phyloP scores from a whole-genome alignment of 2,113 vertebrate genomes.

The Alaudala cheleensis region DNA sequence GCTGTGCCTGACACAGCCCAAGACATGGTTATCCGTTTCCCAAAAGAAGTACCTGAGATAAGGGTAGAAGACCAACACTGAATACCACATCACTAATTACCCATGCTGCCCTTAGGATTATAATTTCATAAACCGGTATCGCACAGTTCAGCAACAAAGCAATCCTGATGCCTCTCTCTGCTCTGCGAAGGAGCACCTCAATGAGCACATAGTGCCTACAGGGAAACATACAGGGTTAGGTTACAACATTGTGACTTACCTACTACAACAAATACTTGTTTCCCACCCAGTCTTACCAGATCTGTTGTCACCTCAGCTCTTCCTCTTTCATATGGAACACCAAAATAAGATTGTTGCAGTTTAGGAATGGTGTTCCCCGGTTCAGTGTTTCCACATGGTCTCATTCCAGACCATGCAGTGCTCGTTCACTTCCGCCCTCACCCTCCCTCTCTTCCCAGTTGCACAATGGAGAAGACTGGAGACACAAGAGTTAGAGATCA shows the following conservation, averaged over 20 bases:
- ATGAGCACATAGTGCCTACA: background rate
- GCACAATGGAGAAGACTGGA: background rate
- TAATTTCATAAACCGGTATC: rapidly evolving
- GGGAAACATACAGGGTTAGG: background rate
- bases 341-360: background rate
- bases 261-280: background rate
- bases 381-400: background rate
- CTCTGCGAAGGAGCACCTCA: background rate
- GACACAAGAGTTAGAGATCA: background rate
- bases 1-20: background rate
- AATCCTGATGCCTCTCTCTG: background rate
- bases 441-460: background rate
- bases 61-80: background rate
- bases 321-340: background rate
- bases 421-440: rapidly evolving
- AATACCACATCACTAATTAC: background rate
- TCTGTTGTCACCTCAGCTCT: background rate
- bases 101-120: background rate
- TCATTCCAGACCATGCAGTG: background rate
- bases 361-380: background rate
- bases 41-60: background rate
- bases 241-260: background rate
- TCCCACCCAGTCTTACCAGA: background rate
- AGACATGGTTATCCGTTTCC: background rate
- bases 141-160: background rate